A percentile compares a stretch with the other conserved stretches of the same genome.
Conservation (phyloP, 2,888 invertebrate species). For the Spisula solida region DNA sequence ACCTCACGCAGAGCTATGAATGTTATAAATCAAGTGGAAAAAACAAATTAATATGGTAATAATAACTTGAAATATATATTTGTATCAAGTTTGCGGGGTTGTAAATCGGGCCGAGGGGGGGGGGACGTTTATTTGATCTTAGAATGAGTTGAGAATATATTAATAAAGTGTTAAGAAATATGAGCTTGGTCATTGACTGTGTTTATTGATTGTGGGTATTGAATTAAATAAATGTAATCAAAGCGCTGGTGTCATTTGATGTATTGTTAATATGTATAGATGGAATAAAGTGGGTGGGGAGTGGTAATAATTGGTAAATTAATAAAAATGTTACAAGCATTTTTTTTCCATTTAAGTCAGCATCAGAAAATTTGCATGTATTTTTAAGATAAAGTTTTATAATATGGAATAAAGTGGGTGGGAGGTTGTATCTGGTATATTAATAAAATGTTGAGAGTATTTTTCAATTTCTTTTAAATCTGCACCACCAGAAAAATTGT, state of each 20-base stretch:
- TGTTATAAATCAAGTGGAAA: conserved; percentile 39
- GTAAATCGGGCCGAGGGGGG: not conserved
- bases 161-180: not conserved
- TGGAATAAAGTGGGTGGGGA: not conserved
- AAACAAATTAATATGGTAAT: conserved; percentile 67
- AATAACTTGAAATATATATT: conserved; percentile 50
- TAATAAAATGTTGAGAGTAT: not conserved
- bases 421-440: conserved; percentile 20
- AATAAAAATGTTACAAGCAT: not conserved
- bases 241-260: not conserved
- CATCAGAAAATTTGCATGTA: not conserved
- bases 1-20: conserved; percentile 47
- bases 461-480: not conserved
- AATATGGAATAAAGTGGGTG: not conserved
- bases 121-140: not conserved
- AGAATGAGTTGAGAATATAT: not conserved
- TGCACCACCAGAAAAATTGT: not conserved
- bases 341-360: not conserved
- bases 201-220: not conserved
- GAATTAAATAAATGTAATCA: conserved; percentile 12
- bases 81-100: not conserved
- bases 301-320: not conserved
- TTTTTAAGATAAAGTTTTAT: too few relatives aligned
- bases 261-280: not conserved
- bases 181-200: not conserved